Evolutionary conservation across 2,888 invertebrate species (phyloP).

Genomic region (Scaeva pyrastri): DNA sequence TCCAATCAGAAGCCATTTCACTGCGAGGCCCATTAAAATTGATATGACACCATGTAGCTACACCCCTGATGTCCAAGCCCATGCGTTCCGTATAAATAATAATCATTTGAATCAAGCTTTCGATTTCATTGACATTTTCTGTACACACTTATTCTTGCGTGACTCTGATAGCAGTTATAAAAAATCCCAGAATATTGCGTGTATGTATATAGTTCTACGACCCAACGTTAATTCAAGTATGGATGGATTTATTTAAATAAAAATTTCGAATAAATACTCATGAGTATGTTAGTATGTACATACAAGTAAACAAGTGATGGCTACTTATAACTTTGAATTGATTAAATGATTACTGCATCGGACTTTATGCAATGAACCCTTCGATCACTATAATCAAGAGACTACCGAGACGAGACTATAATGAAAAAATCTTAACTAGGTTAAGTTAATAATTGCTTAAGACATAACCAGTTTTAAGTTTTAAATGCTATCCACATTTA

Average conservation of each 20-base stretch:
- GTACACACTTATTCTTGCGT: neutral
- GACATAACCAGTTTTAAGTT: neutral
- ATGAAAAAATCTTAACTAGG: conserved; percentile 5
- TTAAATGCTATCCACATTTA: neutral
- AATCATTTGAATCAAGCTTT: neutral
- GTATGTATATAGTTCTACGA: neutral
- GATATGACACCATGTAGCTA: no score
- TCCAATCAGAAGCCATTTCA: no score
- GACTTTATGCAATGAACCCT: neutral
- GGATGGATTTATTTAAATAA: neutral
- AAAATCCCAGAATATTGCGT: conserved; percentile 3
- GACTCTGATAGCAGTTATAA: neutral
- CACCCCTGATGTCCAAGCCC: no score
- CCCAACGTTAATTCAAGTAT: neutral
- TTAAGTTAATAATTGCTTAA: conserved; percentile 2
- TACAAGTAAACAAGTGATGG: neutral
- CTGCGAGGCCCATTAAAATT: no score
- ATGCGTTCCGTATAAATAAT: neutral
- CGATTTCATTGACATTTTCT: conserved; percentile 5
- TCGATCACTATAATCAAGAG: neutral
- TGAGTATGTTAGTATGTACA: neutral
- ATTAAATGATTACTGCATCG: neutral
- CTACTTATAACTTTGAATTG: neutral
- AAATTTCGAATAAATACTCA: neutral
- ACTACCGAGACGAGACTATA: no score